Conservation (phyloP, 1,140 invertebrate genomes). For the Chymomyza costata region DNA sequence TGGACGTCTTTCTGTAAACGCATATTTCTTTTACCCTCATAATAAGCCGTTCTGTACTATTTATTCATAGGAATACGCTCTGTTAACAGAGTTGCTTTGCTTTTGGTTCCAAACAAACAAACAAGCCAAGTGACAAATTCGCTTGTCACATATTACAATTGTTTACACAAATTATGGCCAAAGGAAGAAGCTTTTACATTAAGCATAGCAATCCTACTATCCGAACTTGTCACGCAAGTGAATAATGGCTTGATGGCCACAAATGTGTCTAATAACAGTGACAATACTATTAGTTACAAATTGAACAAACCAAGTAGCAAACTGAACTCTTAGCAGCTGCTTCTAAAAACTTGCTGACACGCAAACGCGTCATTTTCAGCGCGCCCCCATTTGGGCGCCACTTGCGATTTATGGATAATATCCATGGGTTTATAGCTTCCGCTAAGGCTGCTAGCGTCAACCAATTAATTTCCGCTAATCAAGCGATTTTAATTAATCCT, state of each 20-base stretch:
- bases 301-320: constrained; percentile 36
- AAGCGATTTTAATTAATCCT: constrained; percentile 68
- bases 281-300: constrained; percentile 67
- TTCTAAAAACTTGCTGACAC: constrained; percentile 33
- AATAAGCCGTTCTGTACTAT: too few species aligned
- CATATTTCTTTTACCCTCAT: too few species aligned
- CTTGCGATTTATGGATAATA: constrained; percentile 49
- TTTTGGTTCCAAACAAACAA: constrained; percentile 51
- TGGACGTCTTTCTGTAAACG: too few species aligned
- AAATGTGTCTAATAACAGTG: constrained; percentile 60
- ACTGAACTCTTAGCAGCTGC: constrained; percentile 1
- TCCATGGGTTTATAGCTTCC: too few species aligned
- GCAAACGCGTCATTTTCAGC: constrained; percentile 65
- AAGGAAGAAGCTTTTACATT: constrained; percentile 10
- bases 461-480: constrained; percentile 64
- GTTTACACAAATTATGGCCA: constrained; percentile 39
- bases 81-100: constrained; percentile 52
- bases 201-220: too few species aligned
- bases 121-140: constrained; percentile 54
- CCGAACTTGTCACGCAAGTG: too few species aligned
- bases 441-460: neutral
- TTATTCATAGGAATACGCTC: too few species aligned
- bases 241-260: constrained; percentile 9
- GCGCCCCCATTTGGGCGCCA: constrained; percentile 1
- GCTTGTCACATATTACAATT: constrained; percentile 67